Base-by-base conservation (phyloP, 2,888 invertebrate species). In the Aspidiotus rigidus region DNA sequence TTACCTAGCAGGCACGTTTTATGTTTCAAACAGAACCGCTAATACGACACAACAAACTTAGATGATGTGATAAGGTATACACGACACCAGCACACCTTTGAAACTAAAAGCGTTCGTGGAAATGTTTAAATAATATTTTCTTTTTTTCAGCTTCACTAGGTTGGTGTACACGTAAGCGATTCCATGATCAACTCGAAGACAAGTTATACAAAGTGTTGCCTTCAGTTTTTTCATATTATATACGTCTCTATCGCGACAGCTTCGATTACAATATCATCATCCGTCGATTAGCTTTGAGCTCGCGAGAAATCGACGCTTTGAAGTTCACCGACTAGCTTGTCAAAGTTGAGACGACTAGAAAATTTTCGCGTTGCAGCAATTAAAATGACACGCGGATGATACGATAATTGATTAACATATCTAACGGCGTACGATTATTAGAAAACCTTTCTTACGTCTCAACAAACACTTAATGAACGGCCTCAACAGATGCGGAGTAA, bases 321-420 rank as follows among this genome's bases (percentile, higher is more conserved):
- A 28, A 28, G 28, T 28, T 28, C 28, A 28, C 28, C 28, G 28
- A 5, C 28, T 28, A 28, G 28, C 28, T 5, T 28, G 28, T 28
- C 28, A 28, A 28, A 28, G 28, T 28, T 28, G 28, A 28, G 28
- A 28, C 28, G 28, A 5, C 28, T 28, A 13, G n/a, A 49, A 49
- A 49, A 49, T 49, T 49, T 49, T 49, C 49, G 49, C 49, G 49
- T 49, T 49, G 49, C 49, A 49, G 49, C 49, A 49, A 49, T 49
- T 49, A 49, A 49, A 49, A 49, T 49, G 49, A 49, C 49, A 49
- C 49, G 49, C 49, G n/a, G 49, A n/a, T 49, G 49, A 49, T 49
- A 49, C 49, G 49, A 49, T 49, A 49, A 49, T 49, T 49, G 49
- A 49, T 49, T 49, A 49, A 49, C 49, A 49, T 49, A 49, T 49